A percentile compares a stretch with the other conserved stretches of the same genome.
Conservation (phyloP, 2,797 vertebrate genomes). For the Sebastes hubbsi region DNA sequence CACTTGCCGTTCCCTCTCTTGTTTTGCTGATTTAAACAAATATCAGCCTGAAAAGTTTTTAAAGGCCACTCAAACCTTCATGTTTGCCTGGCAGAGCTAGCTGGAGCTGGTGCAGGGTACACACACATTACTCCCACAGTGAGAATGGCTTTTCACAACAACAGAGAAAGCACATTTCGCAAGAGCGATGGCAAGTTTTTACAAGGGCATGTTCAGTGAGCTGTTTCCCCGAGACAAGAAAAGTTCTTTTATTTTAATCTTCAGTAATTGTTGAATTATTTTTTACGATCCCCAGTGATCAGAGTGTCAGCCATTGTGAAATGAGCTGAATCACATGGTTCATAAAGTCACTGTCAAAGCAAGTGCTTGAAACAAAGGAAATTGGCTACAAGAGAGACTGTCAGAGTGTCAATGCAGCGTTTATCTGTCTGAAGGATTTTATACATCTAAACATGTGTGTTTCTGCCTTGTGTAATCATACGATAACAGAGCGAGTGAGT, state of each 20-base stretch:
- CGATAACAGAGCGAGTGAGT: conserved; percentile 25
- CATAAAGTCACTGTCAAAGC: conserved; percentile 18
- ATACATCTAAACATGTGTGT: conserved; percentile 18
- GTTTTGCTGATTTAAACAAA: conserved; percentile 32
- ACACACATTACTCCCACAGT: conserved; percentile 41
- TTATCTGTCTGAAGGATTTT: conserved; percentile 17
- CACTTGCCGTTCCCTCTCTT: conserved; percentile 17
- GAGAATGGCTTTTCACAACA: conserved; percentile 47
- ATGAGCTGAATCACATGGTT: conserved; percentile 18
- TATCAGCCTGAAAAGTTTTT: conserved; percentile 12
- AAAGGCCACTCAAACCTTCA: conserved; percentile 8
- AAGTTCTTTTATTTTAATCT: neutral
- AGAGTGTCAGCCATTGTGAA: neutral
- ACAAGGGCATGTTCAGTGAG: conserved; percentile 32
- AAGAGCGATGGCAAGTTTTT: conserved; percentile 28
- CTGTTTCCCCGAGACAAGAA: conserved; percentile 14
- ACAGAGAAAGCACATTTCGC: conserved; percentile 43
- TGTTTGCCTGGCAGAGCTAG: conserved; percentile 44
- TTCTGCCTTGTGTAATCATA: conserved; percentile 32
- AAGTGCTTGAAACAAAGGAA: neutral
- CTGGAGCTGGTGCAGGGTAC: conserved; percentile 25
- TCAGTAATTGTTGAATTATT: conserved; percentile 11
- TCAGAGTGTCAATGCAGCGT: neutral
- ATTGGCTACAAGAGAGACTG: neutral
- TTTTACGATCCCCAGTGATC: conserved; percentile 9